Evolutionary conservation across 2,797 vertebrate genomes (phyloP), one percentile per base, ranked within the genome.

Genomic region (Nasua narica): DNA sequence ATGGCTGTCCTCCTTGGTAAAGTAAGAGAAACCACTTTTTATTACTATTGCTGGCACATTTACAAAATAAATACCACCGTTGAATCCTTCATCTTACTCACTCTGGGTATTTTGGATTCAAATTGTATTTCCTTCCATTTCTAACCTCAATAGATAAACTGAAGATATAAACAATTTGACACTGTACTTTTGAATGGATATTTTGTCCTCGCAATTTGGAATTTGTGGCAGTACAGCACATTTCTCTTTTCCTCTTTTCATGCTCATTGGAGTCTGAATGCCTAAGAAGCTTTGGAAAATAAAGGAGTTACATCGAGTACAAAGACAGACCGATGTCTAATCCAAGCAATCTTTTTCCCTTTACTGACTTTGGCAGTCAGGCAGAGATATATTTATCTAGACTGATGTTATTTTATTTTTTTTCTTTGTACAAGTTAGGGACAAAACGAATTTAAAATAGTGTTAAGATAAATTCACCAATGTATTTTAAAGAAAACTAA

Each of bases 1-100:
- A 99, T 99, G 99, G 99, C 99, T 16, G 99, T 99, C 92, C 99
- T 99, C 50, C 99, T 99, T 98, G 99, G 99, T 96, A 99, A 99
- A 99, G 99, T 99, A 98, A 99, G 98, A 97, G 97, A 98, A 98
- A 92, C 95, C 52, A 87, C 91, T 95, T 82, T 81, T 92, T 84
- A 56, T 95, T 93, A 96, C 65, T 90, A 69, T 54, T 76, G 7
- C 91, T 90, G 52, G 78, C 70, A 43, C 70, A 21, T 88, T 95
- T 92, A 76, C 82, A 96, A 67, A 96, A 72, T 95, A 2, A 96
- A 96, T 90, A 92, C 69, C 91, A 97, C 82, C 94, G 10, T 58
- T 92, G 50, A 87, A 56, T 95, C 86, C 84, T 94, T 87, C 50
- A 67, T 72, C 96, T 97, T 84, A 90, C 52, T 95, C 82, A 95